phyloP scores from a whole-genome alignment of 2,797 vertebrate species.

The Manis crassicaudata region DNA sequence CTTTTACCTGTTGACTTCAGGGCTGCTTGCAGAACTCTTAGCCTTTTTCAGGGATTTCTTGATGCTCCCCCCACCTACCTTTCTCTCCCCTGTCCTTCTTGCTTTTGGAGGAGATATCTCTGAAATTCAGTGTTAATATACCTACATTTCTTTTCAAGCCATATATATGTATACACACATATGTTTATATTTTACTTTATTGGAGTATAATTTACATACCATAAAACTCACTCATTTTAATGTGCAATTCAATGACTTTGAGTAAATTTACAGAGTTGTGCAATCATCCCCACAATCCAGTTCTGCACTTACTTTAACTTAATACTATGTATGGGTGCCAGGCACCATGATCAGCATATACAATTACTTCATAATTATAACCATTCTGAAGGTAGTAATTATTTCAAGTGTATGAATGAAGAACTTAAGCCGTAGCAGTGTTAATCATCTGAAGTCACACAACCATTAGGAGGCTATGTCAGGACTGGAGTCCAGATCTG shows the following conservation, averaged over 20 bases:
- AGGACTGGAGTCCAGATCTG: not conserved
- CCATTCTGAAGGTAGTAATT: not conserved
- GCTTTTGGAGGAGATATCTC: not conserved
- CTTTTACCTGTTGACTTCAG: not conserved
- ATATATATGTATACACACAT: not conserved
- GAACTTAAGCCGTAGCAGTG: not conserved
- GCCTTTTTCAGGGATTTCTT: not conserved
- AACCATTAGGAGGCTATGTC: not conserved
- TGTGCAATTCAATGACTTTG: not conserved
- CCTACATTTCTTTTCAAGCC: not conserved
- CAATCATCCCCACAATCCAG: not conserved
- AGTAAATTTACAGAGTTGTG: not conserved
- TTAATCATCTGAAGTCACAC: not conserved
- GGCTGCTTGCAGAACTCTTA: not conserved
- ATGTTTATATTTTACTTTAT: not conserved
- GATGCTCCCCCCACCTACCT: fast-evolving
- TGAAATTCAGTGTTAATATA: not conserved
- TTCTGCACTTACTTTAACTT: not conserved
- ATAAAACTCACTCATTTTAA: not conserved
- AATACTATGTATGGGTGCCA: not conserved
- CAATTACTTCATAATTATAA: not conserved
- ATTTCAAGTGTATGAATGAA: conserved; percentile 45
- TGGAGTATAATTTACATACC: not conserved
- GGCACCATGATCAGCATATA: not conserved
- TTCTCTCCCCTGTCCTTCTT: not conserved